phyloP scores from a whole-genome alignment of 2,113 vertebrate species.

The Engraulis encrasicolus region DNA sequence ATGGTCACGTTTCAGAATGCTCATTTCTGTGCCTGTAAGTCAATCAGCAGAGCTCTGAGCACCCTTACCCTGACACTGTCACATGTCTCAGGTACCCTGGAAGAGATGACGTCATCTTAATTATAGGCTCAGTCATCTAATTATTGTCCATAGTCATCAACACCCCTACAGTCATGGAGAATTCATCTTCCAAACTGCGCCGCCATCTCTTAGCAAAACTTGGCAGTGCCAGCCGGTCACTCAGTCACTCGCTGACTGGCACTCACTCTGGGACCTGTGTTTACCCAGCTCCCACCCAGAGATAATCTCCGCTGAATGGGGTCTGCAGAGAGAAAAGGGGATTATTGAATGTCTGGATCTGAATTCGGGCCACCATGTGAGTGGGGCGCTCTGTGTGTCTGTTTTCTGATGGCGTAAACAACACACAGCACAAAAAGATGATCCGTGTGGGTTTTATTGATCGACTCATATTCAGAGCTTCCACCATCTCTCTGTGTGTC shows the following conservation, averaged over 20 bases:
- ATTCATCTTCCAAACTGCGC: background rate
- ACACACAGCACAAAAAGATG: slow-evolving; percentile 13
- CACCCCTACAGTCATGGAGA: background rate
- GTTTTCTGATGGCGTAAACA: background rate
- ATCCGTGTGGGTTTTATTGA: slow-evolving; percentile 24
- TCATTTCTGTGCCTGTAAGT: no score
- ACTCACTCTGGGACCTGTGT: background rate
- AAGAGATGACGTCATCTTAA: background rate
- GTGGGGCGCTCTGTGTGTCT: background rate
- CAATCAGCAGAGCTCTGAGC: no score
- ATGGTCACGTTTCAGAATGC: no score
- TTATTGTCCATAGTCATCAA: background rate
- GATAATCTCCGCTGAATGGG: background rate
- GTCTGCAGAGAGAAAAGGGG: background rate
- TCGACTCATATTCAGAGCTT: background rate
- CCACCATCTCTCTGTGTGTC: background rate
- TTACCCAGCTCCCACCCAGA: background rate
- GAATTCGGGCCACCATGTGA: slow-evolving; percentile 8
- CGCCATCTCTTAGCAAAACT: background rate
- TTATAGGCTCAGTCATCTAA: background rate
- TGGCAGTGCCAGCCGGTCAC: background rate
- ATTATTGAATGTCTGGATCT: background rate
- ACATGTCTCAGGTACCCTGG: background rate
- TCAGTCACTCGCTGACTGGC: no score
- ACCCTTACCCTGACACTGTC: background rate